Conservation (phyloP, 1,140 invertebrate genomes). For the Sitophilus oryzae region DNA sequence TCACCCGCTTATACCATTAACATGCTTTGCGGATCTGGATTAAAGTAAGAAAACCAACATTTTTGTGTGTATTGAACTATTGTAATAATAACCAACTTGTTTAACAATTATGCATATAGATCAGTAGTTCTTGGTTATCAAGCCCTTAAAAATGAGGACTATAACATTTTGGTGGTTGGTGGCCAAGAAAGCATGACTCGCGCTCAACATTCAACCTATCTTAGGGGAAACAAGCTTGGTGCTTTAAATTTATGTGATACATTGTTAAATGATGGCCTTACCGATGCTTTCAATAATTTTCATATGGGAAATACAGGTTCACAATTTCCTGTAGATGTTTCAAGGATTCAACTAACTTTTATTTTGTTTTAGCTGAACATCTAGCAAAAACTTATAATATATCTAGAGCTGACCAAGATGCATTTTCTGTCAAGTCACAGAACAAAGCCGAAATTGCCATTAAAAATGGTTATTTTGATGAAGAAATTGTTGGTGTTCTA, state of each 20-base stretch:
- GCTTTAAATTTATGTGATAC: slow-evolving; percentile 60
- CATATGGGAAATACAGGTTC: slow-evolving; percentile 80
- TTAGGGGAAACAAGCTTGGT: slow-evolving; percentile 71
- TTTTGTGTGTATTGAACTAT: not conserved
- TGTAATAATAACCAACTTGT: not conserved
- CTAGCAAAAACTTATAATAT: slow-evolving; percentile 66
- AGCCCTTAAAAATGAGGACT: slow-evolving; percentile 65
- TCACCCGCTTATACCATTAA: slow-evolving; percentile 74
- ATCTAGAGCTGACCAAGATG: slow-evolving; percentile 68
- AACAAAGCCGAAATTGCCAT: slow-evolving; percentile 60
- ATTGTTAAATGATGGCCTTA: slow-evolving; percentile 72
- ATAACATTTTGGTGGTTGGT: slow-evolving; percentile 68
- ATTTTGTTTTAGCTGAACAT: slow-evolving; percentile 62
- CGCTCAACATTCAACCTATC: slow-evolving; percentile 63
- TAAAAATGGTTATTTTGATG: slow-evolving; percentile 58
- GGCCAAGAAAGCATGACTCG: slow-evolving; percentile 85
- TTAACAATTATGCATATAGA: slow-evolving; percentile 43
- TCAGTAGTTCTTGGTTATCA: slow-evolving; percentile 64
- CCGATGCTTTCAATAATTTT: slow-evolving; percentile 68
- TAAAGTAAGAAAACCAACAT: slow-evolving; percentile 54
- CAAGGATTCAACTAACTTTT: slow-evolving; percentile 9
- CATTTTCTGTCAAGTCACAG: slow-evolving; percentile 69
- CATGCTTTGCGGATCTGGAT: slow-evolving; percentile 82
- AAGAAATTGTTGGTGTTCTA: slow-evolving; percentile 66
- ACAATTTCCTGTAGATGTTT: not conserved